A percentile compares a stretch with the other conserved stretches of the same genome.
Conservation (phyloP, 2,797 vertebrate genomes). For the Heliangelus exortis region DNA sequence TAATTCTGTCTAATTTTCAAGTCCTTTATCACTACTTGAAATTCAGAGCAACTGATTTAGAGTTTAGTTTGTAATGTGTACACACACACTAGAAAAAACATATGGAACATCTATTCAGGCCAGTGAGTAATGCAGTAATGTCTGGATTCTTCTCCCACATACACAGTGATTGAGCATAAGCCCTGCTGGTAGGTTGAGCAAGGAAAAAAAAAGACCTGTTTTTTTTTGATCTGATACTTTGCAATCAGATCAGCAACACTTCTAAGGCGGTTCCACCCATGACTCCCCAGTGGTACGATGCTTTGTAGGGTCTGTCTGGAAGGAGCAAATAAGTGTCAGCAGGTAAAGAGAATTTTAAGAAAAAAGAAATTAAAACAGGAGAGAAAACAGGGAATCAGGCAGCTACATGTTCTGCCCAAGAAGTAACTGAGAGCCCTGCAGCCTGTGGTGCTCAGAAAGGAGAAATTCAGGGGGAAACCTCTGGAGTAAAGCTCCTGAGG, state of each 20-base stretch:
- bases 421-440: neutral
- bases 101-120: constrained; percentile 46
- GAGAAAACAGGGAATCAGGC: neutral
- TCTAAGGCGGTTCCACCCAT: constrained; percentile 19
- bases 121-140: constrained; percentile 49
- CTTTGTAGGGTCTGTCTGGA: constrained; percentile 44
- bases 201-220: neutral
- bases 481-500: neutral
- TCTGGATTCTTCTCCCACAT: constrained; percentile 47
- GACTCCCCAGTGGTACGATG: neutral
- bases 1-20: too few relatives aligned
- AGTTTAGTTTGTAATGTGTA: constrained; percentile 24
- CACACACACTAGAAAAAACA: constrained; percentile 20
- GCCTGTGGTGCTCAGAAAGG: neutral
- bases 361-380: neutral
- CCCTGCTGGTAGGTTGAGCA: neutral
- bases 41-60: constrained; percentile 11
- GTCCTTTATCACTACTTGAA: neutral
- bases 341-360: constrained; percentile 30
- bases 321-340: constrained; percentile 49
- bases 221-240: constrained; percentile 35
- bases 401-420: neutral
- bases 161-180: neutral
- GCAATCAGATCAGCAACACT: constrained; percentile 48
- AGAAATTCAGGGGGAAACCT: neutral